Base-by-base conservation (phyloP, 2,113 vertebrate species). In the Cynocephalus volans region DNA sequence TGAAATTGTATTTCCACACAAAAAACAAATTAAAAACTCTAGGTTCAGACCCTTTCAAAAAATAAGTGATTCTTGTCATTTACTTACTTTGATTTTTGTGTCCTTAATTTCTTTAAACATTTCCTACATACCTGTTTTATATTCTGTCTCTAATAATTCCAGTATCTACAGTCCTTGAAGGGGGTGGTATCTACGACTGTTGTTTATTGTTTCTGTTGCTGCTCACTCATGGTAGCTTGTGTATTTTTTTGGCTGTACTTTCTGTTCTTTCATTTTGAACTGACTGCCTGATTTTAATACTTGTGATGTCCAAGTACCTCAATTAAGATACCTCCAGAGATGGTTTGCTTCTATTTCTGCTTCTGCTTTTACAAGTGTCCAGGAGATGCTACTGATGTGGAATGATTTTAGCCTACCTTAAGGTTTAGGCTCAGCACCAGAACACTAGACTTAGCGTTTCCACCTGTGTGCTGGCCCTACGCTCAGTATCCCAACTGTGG, bases 291-390 rank as follows among this genome's bases (percentile, higher is more conserved):
- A 45, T 95, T 72, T 95, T 86, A 88, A 31, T 15, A 13, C 26
- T 6, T 52, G 10, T 64, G n/a, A 69, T 0, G 1, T 54, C 8
- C 14, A 33, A 24, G 7, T 15, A 58, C 41, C 50, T 36, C 23
- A 88, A 45, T 76, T 50, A 80, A 60, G 28, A 21, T 21, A 33
- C 36, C 8, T 88, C 5, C 0, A 12, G 26, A 64, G 24, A n/a
- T 5, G 6, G 9, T 56, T 58, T 73, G 6, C 17, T 33, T 77
- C 36, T 67, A 3, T 67, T 85, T 93, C 69, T 88, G 36, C 2
- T 79, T 58, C 48, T 92, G 31, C 77, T 77, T 95, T 97, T 72
- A 73, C 13, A 62, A 82, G 8, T 67, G 92, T 8, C 28, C 23
- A 90, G 76, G 56, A 90, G 76, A 80, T n/a, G 58, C 1, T 45